These are phyloP conservation scores for Eupeodes corollae DNA, from an alignment of 1,140 invertebrate genomes.

Conservation along the genomic window DNA sequence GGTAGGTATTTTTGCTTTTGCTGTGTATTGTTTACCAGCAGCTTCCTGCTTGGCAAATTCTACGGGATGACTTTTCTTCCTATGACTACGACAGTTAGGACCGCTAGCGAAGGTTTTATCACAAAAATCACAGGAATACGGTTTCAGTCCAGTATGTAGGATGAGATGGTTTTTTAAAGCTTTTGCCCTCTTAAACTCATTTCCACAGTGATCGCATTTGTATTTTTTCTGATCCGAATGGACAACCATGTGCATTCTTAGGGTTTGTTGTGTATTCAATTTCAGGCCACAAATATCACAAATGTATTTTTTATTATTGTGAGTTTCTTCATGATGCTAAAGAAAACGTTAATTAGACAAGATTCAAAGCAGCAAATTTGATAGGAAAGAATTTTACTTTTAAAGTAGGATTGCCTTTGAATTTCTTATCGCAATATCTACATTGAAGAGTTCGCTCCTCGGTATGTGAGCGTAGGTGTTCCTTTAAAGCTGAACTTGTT, in stretches of 20 bases:
- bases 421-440: too few species aligned
- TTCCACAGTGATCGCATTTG: constrained; percentile 1
- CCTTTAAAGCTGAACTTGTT: too few species aligned
- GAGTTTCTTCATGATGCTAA: too few species aligned
- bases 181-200: constrained; percentile 3
- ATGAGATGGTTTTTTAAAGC: constrained; percentile 18
- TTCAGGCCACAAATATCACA: background rate
- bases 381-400: too few species aligned
- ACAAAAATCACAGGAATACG: constrained; percentile 16
- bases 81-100: constrained; percentile 16
- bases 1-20: too few species aligned
- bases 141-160: constrained; percentile 14
- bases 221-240: background rate
- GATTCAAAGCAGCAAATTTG: too few species aligned
- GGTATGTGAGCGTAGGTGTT: too few species aligned
- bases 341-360: too few species aligned
- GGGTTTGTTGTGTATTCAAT: background rate
- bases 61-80: constrained; percentile 10
- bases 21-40: background rate
- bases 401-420: too few species aligned
- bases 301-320: background rate
- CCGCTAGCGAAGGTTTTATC: constrained; percentile 15
- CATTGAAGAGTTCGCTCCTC: too few species aligned
- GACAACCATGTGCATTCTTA: background rate
- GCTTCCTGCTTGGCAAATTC: constrained; percentile 12